Conservation (phyloP, 53 echinoderm and acorn worm species). For the Mesocentrotus franciscanus region DNA sequence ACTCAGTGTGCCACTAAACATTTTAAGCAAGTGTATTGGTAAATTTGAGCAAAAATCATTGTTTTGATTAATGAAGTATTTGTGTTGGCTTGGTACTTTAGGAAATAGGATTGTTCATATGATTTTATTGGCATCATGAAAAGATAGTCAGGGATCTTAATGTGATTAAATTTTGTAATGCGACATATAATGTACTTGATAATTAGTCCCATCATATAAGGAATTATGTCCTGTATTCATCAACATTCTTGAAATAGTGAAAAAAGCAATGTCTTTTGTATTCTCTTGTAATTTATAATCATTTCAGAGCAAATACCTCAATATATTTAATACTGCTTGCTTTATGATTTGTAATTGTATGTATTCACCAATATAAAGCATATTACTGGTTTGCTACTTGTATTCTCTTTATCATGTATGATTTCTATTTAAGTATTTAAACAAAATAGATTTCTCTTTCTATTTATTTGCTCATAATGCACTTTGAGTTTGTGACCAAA, state of each 20-base stretch:
- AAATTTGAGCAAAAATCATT: too few relatives aligned
- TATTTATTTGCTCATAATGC: constrained; percentile 19
- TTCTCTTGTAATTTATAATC: constrained; percentile 27
- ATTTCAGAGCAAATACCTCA: constrained; percentile 40
- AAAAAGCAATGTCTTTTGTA: neutral
- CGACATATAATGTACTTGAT: neutral
- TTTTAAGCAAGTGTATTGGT: neutral
- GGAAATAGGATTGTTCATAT: neutral
- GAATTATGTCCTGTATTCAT: constrained; percentile 11
- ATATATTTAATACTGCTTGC: constrained; percentile 14
- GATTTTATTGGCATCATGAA: neutral
- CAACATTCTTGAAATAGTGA: neutral
- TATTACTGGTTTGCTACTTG: constrained; percentile 21
- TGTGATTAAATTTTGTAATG: neutral
- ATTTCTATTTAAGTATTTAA: neutral
- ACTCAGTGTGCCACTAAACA: neutral
- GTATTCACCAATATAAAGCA: constrained; percentile 24
- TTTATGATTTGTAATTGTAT: neutral
- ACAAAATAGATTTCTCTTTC: neutral
- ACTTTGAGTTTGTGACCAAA: neutral
- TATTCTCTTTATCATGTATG: neutral
- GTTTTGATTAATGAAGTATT: too few relatives aligned
- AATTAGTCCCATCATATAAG: neutral
- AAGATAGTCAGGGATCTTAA: neutral
- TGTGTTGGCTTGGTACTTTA: too few relatives aligned